Evolutionary conservation across 2,797 vertebrate species (phyloP), one percentile per base, ranked within the genome.

Genomic region (Microctenopoma lineatum): DNA sequence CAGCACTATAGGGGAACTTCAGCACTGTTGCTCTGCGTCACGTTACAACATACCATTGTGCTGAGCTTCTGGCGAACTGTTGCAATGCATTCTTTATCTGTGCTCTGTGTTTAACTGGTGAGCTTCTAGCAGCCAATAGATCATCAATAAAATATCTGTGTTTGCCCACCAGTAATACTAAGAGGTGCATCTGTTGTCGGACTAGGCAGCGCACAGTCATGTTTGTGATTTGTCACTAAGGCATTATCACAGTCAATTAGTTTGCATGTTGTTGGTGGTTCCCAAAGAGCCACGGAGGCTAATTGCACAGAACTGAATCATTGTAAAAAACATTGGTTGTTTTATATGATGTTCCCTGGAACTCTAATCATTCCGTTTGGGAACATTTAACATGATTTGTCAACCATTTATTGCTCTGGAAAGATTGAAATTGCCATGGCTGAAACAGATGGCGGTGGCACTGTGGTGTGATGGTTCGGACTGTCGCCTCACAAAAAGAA

Each of bases 341-440:
- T 63, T 25, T 11, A 32, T 45, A 59, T 32, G 5, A 34, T 70
- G 32, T 46, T 29, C 32, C 26, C n/a, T 29, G 15, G 13, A 58
- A 45, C 21, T 63, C 39, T 36, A 7, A 36, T 45, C 50, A 45
- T 29, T 12, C 26, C 29, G 18, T 16, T 7, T 44, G 26, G 18
- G 4, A 44, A 34, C 32, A 34, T 34, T 34, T 34, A 34, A 34
- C 32, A 8, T 34, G 2, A 34, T 34, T 32, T 32, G 29, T 32
- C 9, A 2, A 34, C 32, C 2, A 34, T 8, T 34, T 34, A 9
- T 34, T 34, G 32, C 0, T 8, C 32, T 34, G 2, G 32, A 34
- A 34, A 34, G 32, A 8, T 77, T 80, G 41, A 75, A 75, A 79
- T 4, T 74, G 46, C 47, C 51, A 34, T 77, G 70, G 74, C 41